Conservation (phyloP, 1,140 invertebrate genomes). For the Sycobia sp. region DNA sequence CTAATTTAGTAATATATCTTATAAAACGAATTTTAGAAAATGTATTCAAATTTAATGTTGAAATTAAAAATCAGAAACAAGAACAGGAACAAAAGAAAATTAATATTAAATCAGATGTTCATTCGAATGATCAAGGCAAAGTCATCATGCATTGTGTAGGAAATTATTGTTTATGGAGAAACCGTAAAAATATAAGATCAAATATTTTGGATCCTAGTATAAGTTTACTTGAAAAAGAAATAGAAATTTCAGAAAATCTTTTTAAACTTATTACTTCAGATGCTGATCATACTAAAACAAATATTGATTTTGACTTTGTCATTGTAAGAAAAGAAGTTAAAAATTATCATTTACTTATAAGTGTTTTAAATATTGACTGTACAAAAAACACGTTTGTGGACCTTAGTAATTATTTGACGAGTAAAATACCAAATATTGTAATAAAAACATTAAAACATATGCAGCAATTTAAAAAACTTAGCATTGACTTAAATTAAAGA, state of each 20-base stretch:
- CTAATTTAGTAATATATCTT: constrained; percentile 37
- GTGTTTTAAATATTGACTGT: constrained; percentile 33
- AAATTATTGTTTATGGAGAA: constrained; percentile 40
- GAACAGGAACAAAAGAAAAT: constrained; percentile 49
- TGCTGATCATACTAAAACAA: not conserved
- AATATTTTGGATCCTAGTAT: constrained; percentile 31
- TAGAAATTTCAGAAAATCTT: constrained; percentile 42
- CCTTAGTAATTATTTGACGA: constrained; percentile 32
- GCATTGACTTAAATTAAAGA: too few species aligned
- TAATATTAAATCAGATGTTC: constrained; percentile 47
- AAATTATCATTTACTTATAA: constrained; percentile 33
- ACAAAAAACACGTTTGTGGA: constrained; percentile 33
- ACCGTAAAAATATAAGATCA: constrained; percentile 38
- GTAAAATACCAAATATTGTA: constrained; percentile 38
- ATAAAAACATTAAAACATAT: constrained; percentile 46
- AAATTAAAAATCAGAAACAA: constrained; percentile 26
- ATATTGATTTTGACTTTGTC: constrained; percentile 42
- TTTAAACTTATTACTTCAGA: constrained; percentile 24
- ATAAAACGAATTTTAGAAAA: constrained; percentile 46
- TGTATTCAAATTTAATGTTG: constrained; percentile 46
- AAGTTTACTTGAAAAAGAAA: constrained; percentile 46
- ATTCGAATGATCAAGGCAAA: constrained; percentile 42
- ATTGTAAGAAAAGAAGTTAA: constrained; percentile 35
- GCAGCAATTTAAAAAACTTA: constrained; percentile 43
- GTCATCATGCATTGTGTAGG: constrained; percentile 42